phyloP scores from a whole-genome alignment of 2,888 invertebrate species.

The Chymomyza procnemis region DNA sequence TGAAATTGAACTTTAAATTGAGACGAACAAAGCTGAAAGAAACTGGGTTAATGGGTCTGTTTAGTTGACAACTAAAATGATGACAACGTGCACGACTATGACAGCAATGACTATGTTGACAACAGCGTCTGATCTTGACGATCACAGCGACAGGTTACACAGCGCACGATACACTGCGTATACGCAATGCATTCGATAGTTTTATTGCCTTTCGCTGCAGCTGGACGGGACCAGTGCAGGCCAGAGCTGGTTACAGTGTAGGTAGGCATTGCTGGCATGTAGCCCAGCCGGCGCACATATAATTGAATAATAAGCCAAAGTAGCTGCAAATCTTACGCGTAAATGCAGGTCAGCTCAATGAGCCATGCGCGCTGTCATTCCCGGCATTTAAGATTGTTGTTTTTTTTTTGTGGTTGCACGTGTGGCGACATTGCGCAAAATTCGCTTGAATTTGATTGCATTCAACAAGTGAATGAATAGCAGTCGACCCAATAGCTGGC shows the following conservation, averaged over 20 bases:
- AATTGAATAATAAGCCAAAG: constrained; percentile 68
- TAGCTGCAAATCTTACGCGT: constrained; percentile 51
- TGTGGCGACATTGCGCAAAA: constrained; percentile 32
- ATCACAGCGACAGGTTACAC: constrained; percentile 13
- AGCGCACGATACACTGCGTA: constrained; percentile 45
- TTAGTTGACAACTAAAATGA: constrained; percentile 40
- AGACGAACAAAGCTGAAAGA: constrained; percentile 51
- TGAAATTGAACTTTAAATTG: constrained; percentile 74
- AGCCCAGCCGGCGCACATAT: constrained; percentile 30
- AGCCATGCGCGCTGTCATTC: background rate
- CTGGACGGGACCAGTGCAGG: background rate
- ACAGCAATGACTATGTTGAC: background rate
- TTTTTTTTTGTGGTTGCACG: constrained; percentile 26
- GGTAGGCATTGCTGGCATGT: background rate
- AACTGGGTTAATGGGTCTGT: constrained; percentile 71
- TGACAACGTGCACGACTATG: background rate
- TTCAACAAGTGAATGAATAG: background rate
- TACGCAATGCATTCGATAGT: constrained; percentile 50
- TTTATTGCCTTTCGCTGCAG: constrained; percentile 60
- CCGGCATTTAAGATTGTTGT: background rate
- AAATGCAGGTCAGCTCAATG: constrained; percentile 61
- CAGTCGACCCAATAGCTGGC: background rate
- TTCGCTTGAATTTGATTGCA: constrained; percentile 37
- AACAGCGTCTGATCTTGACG: background rate
- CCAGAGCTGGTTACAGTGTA: background rate